Evolutionary conservation across 2,888 invertebrate species (phyloP).

Genomic region (Embidobia sp.): DNA sequence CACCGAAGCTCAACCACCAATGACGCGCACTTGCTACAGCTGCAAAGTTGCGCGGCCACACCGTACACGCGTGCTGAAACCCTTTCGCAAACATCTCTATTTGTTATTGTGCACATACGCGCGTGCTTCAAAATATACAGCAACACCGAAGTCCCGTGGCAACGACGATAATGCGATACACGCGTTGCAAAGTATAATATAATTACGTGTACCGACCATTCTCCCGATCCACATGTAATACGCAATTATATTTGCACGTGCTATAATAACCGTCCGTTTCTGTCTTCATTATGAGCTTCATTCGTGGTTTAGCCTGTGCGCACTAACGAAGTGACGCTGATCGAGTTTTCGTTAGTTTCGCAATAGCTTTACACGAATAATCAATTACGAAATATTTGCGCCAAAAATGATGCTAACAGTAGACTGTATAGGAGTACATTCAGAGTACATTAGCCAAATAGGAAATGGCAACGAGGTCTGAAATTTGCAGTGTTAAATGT

Average conservation of each 20-base stretch:
- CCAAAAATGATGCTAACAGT: slow-evolving; percentile 33
- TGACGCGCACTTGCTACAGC: slow-evolving; percentile 9
- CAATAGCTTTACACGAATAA: slow-evolving; percentile 39
- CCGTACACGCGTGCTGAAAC: not conserved
- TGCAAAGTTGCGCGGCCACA: slow-evolving; percentile 5
- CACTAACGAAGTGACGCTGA: slow-evolving; percentile 58
- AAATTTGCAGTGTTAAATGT: not conserved
- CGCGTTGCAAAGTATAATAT: slow-evolving; percentile 72
- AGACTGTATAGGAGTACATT: not conserved
- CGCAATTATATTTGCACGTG: slow-evolving; percentile 68
- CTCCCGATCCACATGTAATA: slow-evolving; percentile 66
- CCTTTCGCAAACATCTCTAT: slow-evolving; percentile 22
- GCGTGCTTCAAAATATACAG: slow-evolving; percentile 23
- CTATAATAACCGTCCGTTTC: slow-evolving; percentile 65
- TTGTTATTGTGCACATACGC: slow-evolving; percentile 18
- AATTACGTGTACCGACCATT: slow-evolving; percentile 70
- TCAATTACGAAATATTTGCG: slow-evolving; percentile 54
- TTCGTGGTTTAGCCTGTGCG: slow-evolving; percentile 52
- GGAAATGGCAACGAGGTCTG: not conserved
- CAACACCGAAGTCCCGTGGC: slow-evolving; percentile 60
- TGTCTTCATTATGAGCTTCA: slow-evolving; percentile 69
- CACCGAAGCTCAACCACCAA: slow-evolving; percentile 1
- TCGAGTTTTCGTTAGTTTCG: slow-evolving; percentile 55
- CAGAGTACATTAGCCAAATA: slow-evolving; percentile 3
- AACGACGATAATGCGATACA: slow-evolving; percentile 69